These are phyloP conservation scores for Psilanteris sp. DNA, from an alignment of 1,140 invertebrate genomes.

Conservation along the genomic window DNA sequence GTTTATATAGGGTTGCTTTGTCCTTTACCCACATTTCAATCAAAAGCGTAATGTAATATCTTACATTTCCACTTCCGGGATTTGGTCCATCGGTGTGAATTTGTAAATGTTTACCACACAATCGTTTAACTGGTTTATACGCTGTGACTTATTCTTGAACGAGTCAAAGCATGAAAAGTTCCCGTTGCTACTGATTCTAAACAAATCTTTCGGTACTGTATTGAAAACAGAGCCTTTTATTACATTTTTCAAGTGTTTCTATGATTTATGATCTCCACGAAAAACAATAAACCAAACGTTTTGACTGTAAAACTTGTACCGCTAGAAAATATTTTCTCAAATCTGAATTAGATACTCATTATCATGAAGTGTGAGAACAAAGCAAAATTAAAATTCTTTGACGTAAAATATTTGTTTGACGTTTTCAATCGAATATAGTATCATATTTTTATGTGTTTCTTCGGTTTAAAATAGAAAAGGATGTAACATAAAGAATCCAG, in stretches of 20 bases:
- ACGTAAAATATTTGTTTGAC: no score
- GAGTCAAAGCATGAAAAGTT: slow-evolving; percentile 21
- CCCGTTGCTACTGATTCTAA: slow-evolving; percentile 27
- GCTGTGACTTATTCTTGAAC: slow-evolving; percentile 1
- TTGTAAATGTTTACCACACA: slow-evolving; percentile 73
- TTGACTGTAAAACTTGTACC: slow-evolving; percentile 18
- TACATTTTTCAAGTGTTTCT: slow-evolving; percentile 33
- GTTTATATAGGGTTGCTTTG: slow-evolving; percentile 49
- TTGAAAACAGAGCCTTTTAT: slow-evolving; percentile 24
- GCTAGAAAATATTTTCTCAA: slow-evolving; percentile 36
- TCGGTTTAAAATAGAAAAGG: no score
- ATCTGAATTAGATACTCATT: slow-evolving; percentile 38
- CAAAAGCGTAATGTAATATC: slow-evolving; percentile 46
- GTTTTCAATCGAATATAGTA: no score
- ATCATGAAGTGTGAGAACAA: slow-evolving; percentile 10
- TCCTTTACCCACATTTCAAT: slow-evolving; percentile 67
- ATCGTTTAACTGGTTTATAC: slow-evolving; percentile 62
- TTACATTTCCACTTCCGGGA: slow-evolving; percentile 57
- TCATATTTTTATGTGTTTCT: no score
- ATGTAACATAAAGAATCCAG: no score
- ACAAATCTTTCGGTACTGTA: slow-evolving; percentile 27
- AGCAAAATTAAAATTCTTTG: no score
- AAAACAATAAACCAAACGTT: slow-evolving; percentile 36
- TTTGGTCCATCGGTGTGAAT: slow-evolving; percentile 54
- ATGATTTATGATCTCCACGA: slow-evolving; percentile 41